phyloP scores from a whole-genome alignment of 2,797 vertebrate species.

The Manis pentadactyla region DNA sequence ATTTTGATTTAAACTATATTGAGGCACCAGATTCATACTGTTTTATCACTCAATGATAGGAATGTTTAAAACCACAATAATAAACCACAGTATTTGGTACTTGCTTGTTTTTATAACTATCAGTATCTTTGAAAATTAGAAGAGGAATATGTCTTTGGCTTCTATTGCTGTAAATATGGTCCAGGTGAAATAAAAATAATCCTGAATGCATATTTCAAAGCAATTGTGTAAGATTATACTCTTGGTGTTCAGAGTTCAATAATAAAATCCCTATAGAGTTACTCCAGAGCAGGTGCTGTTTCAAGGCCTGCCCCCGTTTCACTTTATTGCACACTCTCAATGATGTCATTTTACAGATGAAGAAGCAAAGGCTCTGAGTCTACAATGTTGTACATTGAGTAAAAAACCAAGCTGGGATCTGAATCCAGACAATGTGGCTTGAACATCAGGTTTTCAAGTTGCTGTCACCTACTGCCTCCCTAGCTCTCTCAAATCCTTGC shows the following conservation, averaged over 20 bases:
- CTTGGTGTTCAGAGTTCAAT: background rate
- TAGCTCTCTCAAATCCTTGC: background rate
- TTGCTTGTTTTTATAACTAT: constrained; percentile 19
- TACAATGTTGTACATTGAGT: background rate
- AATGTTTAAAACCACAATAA: background rate
- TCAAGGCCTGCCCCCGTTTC: background rate
- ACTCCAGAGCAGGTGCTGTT: background rate
- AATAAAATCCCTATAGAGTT: background rate
- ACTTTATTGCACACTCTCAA: background rate
- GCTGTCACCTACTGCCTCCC: background rate
- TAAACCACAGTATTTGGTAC: background rate
- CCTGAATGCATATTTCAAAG: background rate
- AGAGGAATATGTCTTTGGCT: background rate
- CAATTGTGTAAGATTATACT: background rate
- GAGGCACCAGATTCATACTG: background rate
- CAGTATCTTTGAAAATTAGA: background rate
- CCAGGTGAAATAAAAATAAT: background rate
- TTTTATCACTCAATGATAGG: background rate
- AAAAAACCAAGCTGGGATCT: background rate
- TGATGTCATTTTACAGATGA: background rate
- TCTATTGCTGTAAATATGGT: background rate
- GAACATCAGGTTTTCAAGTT: background rate
- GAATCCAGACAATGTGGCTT: background rate
- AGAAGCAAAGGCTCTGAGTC: background rate
- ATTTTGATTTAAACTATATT: background rate